Conservation (phyloP, 2,888 invertebrate genomes). For the Sminthurides aquaticus region DNA sequence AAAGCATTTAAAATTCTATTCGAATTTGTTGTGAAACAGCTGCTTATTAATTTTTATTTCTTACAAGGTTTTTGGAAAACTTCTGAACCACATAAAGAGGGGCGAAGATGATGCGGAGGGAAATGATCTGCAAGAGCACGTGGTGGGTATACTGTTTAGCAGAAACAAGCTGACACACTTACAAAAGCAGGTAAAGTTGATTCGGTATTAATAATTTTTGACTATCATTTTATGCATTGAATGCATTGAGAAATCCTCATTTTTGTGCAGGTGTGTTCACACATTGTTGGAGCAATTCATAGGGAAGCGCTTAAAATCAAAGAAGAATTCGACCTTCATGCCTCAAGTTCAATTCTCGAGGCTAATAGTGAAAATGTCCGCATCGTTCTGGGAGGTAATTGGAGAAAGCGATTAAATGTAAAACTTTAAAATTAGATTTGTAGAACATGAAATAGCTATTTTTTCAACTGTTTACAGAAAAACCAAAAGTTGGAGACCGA, state of each 20-base stretch:
- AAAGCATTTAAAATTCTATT: background rate
- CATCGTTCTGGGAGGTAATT: conserved; percentile 31
- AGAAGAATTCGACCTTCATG: conserved; percentile 77
- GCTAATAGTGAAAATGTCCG: conserved; percentile 36
- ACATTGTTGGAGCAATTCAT: conserved; percentile 79
- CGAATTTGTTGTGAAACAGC: background rate
- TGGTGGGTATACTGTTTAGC: conserved; percentile 92
- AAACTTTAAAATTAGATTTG: background rate
- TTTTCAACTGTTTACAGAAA: conserved; percentile 26
- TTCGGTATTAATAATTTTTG: background rate
- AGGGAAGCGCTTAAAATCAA: conserved; percentile 77
- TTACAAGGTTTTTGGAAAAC: conserved; percentile 75
- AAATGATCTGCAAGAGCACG: conserved; percentile 81
- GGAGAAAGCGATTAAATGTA: too few species aligned
- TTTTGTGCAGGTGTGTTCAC: conserved; percentile 64
- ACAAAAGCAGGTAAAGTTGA: conserved; percentile 68
- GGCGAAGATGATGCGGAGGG: conserved; percentile 50
- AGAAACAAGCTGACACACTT: conserved; percentile 85
- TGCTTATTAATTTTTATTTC: too few species aligned
- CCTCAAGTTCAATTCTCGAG: conserved; percentile 35
- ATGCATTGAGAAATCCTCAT: background rate
- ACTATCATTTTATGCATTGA: too few species aligned
- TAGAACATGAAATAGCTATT: background rate
- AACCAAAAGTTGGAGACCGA: conserved; percentile 60
- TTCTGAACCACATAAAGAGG: conserved; percentile 48